Evolutionary conservation across 2,797 vertebrate species (phyloP).

Genomic region (Ambastaia sidthimunki): DNA sequence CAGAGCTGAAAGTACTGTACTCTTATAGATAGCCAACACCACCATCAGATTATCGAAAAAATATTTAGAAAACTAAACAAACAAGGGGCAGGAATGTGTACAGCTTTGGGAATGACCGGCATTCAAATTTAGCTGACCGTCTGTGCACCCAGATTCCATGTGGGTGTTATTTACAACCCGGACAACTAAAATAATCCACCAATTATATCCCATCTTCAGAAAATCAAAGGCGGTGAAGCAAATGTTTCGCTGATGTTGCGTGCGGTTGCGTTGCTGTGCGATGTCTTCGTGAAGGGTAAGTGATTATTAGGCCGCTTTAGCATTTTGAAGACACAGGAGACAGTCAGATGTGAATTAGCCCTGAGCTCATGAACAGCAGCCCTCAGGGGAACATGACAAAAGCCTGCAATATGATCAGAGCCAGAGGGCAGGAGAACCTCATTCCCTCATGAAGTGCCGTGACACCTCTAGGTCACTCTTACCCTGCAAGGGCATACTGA

Average conservation of each 20-base stretch:
- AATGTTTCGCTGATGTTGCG: constrained; percentile 29
- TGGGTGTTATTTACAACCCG: no score
- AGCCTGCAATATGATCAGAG: constrained; percentile 41
- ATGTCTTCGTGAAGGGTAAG: constrained; percentile 30
- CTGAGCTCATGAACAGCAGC: constrained; percentile 11
- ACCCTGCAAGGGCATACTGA: constrained; percentile 23
- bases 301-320: constrained; percentile 36
- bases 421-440: constrained; percentile 27
- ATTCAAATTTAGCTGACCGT: no score
- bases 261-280: constrained; percentile 32
- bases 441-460: constrained; percentile 26
- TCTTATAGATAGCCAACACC: no score
- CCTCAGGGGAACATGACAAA: constrained; percentile 41
- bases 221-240: neutral
- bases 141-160: no score
- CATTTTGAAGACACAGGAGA: constrained; percentile 22
- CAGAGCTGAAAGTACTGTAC: no score
- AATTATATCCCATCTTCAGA: no score
- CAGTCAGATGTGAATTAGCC: constrained; percentile 42
- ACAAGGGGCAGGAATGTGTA: no score
- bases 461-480: constrained; percentile 35
- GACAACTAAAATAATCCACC: no score
- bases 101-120: no score
- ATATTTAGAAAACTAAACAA: no score
- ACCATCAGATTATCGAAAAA: no score